phyloP scores from a whole-genome alignment of 1,140 invertebrate species.

The Apis florea region DNA sequence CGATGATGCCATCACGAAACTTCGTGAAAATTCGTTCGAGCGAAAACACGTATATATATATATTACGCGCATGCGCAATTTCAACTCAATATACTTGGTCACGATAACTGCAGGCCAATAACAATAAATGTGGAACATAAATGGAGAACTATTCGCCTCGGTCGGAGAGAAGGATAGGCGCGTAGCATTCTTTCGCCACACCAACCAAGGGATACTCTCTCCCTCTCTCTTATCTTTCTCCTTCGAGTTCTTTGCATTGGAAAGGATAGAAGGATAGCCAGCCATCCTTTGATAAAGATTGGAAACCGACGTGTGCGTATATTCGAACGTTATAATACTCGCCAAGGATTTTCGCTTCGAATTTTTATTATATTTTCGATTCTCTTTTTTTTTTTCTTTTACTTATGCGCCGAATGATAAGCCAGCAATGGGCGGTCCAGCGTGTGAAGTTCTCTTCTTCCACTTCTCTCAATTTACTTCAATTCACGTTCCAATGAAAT shows the following conservation, averaged over 20 bases:
- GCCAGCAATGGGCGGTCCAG: not conserved
- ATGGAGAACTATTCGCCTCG: conserved; percentile 20
- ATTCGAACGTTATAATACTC: conserved; percentile 42
- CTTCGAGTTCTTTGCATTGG: conserved; percentile 6
- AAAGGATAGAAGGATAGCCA: conserved; percentile 1
- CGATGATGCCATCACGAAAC: not conserved
- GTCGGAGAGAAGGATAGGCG: not conserved
- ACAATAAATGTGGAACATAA: conserved; percentile 16
- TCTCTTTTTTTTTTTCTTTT: not conserved
- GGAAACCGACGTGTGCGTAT: conserved; percentile 37
- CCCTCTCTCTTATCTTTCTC: not conserved
- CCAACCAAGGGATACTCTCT: not conserved
- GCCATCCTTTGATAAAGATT: conserved; percentile 50
- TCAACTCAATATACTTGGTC: conserved; percentile 37
- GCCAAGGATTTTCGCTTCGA: conserved; percentile 48
- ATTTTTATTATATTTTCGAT: not conserved
- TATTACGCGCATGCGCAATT: conserved; percentile 36
- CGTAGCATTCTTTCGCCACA: conserved; percentile 24
- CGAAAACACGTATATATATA: not conserved
- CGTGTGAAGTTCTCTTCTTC: no score
- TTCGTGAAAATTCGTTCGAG: not conserved
- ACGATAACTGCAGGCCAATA: conserved; percentile 34
- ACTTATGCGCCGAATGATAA: conserved; percentile 32
- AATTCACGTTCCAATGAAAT: no score
- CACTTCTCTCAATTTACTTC: no score